Percentiles rank a stretch among this genome's conserved stretches.
Evolutionary conservation across 2,888 invertebrate species (phyloP).

Genomic region (Frankliniella intonsa): DNA sequence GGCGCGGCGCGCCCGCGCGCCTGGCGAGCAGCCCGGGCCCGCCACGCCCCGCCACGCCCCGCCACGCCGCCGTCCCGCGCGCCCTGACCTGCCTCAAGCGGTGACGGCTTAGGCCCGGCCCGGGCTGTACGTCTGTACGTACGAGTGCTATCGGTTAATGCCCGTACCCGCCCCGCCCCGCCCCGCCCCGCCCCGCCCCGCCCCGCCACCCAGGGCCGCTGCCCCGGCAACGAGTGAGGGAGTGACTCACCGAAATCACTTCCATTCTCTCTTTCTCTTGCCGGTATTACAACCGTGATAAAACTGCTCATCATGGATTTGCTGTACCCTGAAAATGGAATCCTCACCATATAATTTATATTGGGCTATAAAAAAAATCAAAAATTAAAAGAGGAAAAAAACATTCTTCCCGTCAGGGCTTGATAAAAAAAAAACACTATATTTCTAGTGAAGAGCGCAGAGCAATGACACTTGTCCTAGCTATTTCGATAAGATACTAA

Average conservation of each 20-base stretch:
- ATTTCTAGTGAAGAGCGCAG: background rate
- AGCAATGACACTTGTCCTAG: background rate
- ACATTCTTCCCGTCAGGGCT: too few relatives aligned
- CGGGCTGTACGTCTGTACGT: background rate
- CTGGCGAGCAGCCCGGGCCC: too few relatives aligned
- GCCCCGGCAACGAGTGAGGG: too few relatives aligned
- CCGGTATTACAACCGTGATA: too few relatives aligned
- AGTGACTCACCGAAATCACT: too few relatives aligned
- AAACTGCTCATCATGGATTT: too few relatives aligned
- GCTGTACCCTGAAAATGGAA: too few relatives aligned
- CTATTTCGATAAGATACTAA: conserved; percentile 5
- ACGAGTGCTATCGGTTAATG: background rate
- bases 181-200: background rate
- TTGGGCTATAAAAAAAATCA: too few relatives aligned
- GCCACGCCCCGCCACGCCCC: background rate
- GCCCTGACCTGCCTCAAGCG: conserved; percentile 3
- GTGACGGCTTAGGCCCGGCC: background rate
- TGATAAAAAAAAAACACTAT: background rate
- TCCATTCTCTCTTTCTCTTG: too few relatives aligned
- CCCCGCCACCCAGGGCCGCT: background rate
- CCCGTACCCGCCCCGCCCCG: background rate
- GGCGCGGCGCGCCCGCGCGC: too few relatives aligned
- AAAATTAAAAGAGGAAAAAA: too few relatives aligned
- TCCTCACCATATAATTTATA: too few relatives aligned
- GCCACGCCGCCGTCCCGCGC: background rate